A percentile compares a stretch with the other conserved stretches of the same genome.
phyloP scores from a whole-genome alignment of 2,113 vertebrate genomes.

The Ammodramus savannarum region DNA sequence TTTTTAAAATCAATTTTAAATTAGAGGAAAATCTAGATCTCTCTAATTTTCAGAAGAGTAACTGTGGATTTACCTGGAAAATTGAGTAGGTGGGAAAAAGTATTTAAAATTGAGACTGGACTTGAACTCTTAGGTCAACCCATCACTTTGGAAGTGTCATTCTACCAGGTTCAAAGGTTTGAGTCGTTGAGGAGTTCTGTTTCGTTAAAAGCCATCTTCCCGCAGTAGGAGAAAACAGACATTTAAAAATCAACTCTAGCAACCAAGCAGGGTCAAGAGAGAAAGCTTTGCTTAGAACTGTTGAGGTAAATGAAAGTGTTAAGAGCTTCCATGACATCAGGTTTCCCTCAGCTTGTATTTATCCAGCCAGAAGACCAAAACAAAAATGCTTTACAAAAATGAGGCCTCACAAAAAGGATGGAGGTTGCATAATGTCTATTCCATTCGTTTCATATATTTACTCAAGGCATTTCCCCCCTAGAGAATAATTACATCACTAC shows the following conservation, averaged over 20 bases:
- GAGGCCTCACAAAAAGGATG: background rate
- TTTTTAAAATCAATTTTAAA: background rate
- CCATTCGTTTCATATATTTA: slow-evolving; percentile 41
- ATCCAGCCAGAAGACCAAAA: slow-evolving; percentile 16
- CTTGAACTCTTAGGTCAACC: background rate
- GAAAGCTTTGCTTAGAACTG: background rate
- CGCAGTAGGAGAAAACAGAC: background rate
- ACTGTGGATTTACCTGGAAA: background rate
- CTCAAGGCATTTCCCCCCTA: slow-evolving; percentile 31
- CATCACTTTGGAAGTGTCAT: background rate
- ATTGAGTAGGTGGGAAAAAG: background rate
- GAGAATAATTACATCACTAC: slow-evolving; percentile 53
- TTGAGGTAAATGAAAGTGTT: background rate
- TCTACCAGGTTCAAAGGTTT: background rate
- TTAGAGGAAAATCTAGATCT: background rate
- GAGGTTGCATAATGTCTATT: slow-evolving; percentile 32
- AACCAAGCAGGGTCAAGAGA: background rate
- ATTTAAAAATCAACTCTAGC: background rate
- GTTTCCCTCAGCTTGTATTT: background rate
- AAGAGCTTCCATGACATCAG: background rate
- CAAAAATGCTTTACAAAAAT: background rate
- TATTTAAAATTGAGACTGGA: background rate
- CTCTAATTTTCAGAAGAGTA: background rate
- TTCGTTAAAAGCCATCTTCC: background rate
- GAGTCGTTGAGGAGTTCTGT: background rate